Base-by-base conservation (phyloP, 2,797 vertebrate species). In the Catharus ustulatus region DNA sequence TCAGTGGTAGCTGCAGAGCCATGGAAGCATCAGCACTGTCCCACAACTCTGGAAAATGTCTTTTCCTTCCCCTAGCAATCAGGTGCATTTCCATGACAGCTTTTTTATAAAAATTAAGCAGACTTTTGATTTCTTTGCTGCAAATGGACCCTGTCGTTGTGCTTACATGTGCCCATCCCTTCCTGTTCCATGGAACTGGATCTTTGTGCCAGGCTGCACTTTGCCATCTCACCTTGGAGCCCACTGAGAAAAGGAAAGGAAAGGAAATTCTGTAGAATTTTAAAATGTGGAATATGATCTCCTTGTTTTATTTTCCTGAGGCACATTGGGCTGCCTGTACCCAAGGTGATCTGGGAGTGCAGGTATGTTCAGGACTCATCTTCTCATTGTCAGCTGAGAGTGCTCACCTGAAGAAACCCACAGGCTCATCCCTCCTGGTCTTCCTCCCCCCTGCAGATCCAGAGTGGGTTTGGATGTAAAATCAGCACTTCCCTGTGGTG, bases 91-190 rank as follows among this genome's bases (percentile, higher is more conserved):
- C 59, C 46, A 15, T 40, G 23, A 18, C 32, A 83, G 32, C 20
- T 68, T 55, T 79, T 82, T 69, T 27, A 21, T 5, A 5, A 24
- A 46, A n/a, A 38, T 38, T 38, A 59, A 84, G 42, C 61, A 74
- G 57, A 9, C 4, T 88, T 91, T 58, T 72, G 12, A 69, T 80
- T 89, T 76, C 40, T 82, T 82, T 61, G 52, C 77, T 91, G 54
- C 38, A 87, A 86, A 75, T 74, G 52, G 23, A 52, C 17, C 27
- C 43, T 66, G 45, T 74, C 1, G 0, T 42, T 92, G 62, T 88
- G 61, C 43, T 83, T 77, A 8, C 32, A 26, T 21, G 34, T 78
- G 49, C 19, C 38, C 54, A 78, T 29, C 20, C 55, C 26, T 26
- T 75, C 57, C 64, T n/a, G 40, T 69, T 46, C 54, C 29, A 22